These are phyloP conservation scores for Neopipo cinnamomea DNA, from an alignment of 2,113 vertebrate genomes.

Conservation along the genomic window DNA sequence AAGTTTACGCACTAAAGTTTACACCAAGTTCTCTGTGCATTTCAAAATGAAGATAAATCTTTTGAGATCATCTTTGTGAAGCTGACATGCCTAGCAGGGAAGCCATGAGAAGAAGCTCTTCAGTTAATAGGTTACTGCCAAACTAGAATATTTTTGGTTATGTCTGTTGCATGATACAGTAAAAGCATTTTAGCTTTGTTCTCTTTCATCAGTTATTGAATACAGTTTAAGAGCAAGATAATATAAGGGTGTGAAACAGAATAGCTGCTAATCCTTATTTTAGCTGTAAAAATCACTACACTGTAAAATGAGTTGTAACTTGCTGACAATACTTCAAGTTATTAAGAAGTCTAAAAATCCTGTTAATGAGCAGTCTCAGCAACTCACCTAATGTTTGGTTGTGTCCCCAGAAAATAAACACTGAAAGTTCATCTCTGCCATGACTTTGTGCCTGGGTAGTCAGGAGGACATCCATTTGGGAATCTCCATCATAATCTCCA, in stretches of 20 bases:
- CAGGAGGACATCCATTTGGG: slow-evolving; percentile 96
- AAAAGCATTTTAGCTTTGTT: background rate
- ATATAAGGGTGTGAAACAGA: background rate
- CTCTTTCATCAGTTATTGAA: background rate
- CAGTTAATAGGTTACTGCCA: background rate
- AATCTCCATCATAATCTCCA: slow-evolving; percentile 97
- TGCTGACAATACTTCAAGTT: background rate
- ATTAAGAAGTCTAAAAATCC: background rate
- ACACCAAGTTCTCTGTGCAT: background rate
- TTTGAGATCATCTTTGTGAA: background rate
- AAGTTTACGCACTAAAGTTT: background rate
- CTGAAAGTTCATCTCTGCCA: slow-evolving; percentile 45
- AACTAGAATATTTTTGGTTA: background rate
- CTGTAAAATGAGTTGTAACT: background rate
- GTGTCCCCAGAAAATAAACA: slow-evolving; percentile 91
- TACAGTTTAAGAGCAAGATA: background rate
- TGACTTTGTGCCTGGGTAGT: slow-evolving; percentile 69
- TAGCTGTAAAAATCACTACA: background rate
- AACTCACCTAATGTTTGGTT: slow-evolving; percentile 90
- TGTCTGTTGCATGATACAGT: background rate
- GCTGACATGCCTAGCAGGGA: background rate
- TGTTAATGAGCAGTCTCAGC: background rate
- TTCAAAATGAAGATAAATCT: background rate
- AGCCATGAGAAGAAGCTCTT: background rate
- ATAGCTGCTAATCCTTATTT: background rate